These are phyloP conservation scores for Coluber constrictor DNA, from an alignment of 2,797 vertebrate species.

Conservation along the genomic window DNA sequence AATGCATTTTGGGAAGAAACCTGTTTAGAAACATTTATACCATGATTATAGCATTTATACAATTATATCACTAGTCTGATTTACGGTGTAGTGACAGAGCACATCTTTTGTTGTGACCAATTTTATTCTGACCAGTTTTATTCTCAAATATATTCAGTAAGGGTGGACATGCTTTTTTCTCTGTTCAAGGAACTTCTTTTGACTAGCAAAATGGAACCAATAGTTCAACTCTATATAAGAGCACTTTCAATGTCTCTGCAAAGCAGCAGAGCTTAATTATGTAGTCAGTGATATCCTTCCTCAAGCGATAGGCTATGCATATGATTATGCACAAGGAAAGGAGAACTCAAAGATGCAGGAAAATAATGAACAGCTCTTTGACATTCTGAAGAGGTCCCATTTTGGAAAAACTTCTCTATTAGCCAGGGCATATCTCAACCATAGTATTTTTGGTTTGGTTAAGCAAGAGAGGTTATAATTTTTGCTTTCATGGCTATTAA, in stretches of 20 bases:
- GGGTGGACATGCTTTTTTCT: background rate
- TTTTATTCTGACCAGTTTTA: background rate
- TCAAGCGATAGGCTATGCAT: background rate
- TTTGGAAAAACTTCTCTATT: background rate
- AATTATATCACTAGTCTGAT: background rate
- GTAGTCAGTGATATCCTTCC: conserved; percentile 5
- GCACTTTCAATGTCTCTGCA: background rate
- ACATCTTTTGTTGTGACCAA: background rate
- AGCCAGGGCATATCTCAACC: background rate
- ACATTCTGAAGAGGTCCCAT: background rate
- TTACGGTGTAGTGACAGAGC: background rate
- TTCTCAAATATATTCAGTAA: background rate
- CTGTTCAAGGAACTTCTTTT: background rate
- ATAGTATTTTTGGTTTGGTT: background rate
- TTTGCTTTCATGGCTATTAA: background rate
- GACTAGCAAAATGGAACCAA: background rate
- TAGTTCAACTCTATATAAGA: background rate
- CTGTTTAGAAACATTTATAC: background rate
- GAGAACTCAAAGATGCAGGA: background rate
- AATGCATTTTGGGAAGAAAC: background rate
- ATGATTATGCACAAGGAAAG: background rate
- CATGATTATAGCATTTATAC: background rate
- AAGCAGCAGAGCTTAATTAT: background rate
- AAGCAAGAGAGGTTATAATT: background rate
- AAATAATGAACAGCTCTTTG: background rate